These are phyloP conservation scores for Hetaerina americana DNA, from an alignment of 1,140 invertebrate species.

Conservation along the genomic window DNA sequence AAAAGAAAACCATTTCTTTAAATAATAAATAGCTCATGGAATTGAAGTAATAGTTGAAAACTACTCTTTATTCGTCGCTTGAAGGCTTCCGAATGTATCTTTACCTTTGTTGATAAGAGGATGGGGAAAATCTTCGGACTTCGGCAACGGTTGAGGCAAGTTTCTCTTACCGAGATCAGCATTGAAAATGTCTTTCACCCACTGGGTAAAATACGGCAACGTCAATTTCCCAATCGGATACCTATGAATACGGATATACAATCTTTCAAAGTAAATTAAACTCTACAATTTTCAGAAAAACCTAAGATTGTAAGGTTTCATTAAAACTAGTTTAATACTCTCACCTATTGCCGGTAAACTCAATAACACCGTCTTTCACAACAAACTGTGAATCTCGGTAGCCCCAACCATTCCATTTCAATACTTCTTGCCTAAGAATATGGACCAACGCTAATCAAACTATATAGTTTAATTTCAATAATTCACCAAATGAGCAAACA, in stretches of 20 bases:
- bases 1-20: slow-evolving; percentile 15
- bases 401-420: slow-evolving; percentile 99
- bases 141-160: slow-evolving; percentile 30
- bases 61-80: no score
- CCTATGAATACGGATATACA: slow-evolving; percentile 34
- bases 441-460: no score
- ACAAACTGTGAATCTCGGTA: slow-evolving; percentile 84
- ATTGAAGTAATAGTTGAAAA: no score
- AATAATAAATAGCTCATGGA: slow-evolving; percentile 24
- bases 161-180: slow-evolving; percentile 34
- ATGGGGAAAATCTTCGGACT: slow-evolving; percentile 38
- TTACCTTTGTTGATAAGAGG: slow-evolving; percentile 29
- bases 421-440: slow-evolving; percentile 54
- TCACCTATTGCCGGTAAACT: slow-evolving; percentile 66
- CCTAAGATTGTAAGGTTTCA: neutral
- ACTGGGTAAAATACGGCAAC: slow-evolving; percentile 67
- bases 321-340: slow-evolving; percentile 16
- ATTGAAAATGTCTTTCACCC: slow-evolving; percentile 62
- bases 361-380: slow-evolving; percentile 41
- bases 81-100: no score
- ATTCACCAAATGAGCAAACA: neutral
- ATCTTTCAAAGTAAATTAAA: neutral
- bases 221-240: slow-evolving; percentile 68
- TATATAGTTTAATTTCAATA: no score
- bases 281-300: slow-evolving; percentile 9